Base-by-base conservation (phyloP, 2,113 vertebrate genomes). In the Damaliscus lunatus region DNA sequence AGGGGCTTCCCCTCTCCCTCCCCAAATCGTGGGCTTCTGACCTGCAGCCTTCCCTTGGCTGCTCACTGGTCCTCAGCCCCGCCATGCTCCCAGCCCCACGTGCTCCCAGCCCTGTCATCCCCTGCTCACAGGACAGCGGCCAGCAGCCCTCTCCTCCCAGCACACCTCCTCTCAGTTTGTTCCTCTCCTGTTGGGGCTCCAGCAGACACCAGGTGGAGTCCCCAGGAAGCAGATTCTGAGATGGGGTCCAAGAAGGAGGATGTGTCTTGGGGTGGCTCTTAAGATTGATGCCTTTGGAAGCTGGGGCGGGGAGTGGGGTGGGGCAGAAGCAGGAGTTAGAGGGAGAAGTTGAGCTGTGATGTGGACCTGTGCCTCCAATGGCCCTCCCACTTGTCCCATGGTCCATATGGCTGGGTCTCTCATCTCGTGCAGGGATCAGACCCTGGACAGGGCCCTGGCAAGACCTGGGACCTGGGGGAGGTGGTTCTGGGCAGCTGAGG, bases 381-480 rank as follows among this genome's bases (percentile, higher is more conserved):
- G 29, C n/a, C 31, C 29, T 97, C 64, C 46, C 15, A 43, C 53
- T 40, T 33, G 25, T 50, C 83, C 67, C 5, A 9, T 4, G 2
- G 62, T 62, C n/a, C 4, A 0, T 21, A 3, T 21, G 9, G 10
- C 55, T 17, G 21, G 67, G 57, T 1, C 4, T 80, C 57, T 60
- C 12, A 36, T 21, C 11, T 52, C 0, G 2, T 6, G 2, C 3
- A 8, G 43, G 7, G 13, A 10, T 14, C 55, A 57, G 81, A 43
- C 53, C 11, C 55, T 43, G 46, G 19, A 16, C 2, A 0, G 40
- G 50, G 10, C 53, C 55, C 33, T 0, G 0, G 80, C 16, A 81
- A 82, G 53, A 43, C 10, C n/a, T 0, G 2, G 48, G 31, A 1
- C 53, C 13, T 3, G 16, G 87, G 25, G 0, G 7, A 53, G 71